Percentiles rank a stretch among this genome's conserved stretches.
Conservation (phyloP, 1,140 invertebrate species). For the Bombus breviceps region DNA sequence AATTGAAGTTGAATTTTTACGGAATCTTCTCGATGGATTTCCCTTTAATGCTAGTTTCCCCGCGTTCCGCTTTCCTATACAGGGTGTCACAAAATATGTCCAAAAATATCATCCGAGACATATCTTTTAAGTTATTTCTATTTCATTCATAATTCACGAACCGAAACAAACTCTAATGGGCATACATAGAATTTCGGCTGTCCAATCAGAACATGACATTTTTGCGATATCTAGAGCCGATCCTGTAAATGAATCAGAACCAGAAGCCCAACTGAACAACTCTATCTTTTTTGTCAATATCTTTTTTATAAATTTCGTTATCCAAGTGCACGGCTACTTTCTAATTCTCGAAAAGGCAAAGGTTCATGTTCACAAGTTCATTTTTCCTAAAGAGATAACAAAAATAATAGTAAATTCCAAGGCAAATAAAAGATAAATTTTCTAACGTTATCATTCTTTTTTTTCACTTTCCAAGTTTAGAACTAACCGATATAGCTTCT, state of each 20-base stretch:
- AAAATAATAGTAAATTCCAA: not conserved
- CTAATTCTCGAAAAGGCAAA: not conserved
- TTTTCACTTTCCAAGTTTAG: no score
- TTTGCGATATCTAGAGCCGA: no score
- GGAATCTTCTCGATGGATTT: constrained; percentile 4
- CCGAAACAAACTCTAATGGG: no score
- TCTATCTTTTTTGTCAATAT: not conserved
- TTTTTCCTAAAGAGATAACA: not conserved
- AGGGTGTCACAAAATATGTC: no score
- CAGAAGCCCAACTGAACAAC: not conserved
- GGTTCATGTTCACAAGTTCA: not conserved
- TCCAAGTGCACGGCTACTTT: not conserved
- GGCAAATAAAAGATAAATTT: not conserved
- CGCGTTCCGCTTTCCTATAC: no score
- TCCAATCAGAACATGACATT: no score
- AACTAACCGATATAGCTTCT: no score
- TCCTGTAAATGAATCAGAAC: no score
- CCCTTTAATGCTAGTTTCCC: not conserved
- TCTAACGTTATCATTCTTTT: not conserved
- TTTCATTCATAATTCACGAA: no score
- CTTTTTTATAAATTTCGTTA: not conserved
- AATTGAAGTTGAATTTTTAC: constrained; percentile 28
- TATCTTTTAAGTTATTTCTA: no score
- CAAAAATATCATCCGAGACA: no score
- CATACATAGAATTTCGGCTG: no score